phyloP scores from a whole-genome alignment of 2,888 invertebrate species.

The Pollenia griseotomentosa region DNA sequence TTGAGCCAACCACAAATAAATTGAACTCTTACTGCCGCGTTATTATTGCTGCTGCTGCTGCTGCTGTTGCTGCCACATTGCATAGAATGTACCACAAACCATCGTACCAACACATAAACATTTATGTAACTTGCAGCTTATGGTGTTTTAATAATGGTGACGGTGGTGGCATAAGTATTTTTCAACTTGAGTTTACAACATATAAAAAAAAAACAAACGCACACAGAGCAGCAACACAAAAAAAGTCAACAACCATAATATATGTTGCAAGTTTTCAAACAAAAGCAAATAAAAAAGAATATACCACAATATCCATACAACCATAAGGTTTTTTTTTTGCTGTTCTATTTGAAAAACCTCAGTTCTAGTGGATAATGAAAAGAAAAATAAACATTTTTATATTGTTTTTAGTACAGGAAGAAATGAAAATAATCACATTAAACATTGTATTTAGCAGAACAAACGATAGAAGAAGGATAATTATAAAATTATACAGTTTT shows the following conservation, averaged over 20 bases:
- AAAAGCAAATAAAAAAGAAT: constrained; percentile 27
- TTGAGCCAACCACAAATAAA: constrained; percentile 75
- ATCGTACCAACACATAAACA: constrained; percentile 4
- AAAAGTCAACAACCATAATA: constrained; percentile 69
- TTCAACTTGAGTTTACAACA: constrained; percentile 44
- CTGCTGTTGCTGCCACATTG: constrained; percentile 24
- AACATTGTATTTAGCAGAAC: constrained; percentile 29
- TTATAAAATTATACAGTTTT: constrained; percentile 76
- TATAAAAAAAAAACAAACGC: neutral
- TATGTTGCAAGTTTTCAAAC: constrained; percentile 66
- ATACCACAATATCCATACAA: constrained; percentile 57
- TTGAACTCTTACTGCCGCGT: constrained; percentile 68
- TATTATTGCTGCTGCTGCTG: neutral
- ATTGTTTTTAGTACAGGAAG: constrained; percentile 15
- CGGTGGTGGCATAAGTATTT: constrained; percentile 49
- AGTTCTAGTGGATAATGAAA: constrained; percentile 67
- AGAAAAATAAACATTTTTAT: constrained; percentile 60
- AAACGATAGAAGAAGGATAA: constrained; percentile 69
- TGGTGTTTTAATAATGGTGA: constrained; percentile 56
- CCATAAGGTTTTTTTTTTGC: constrained; percentile 46
- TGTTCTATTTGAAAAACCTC: constrained; percentile 21
- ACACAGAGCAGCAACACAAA: constrained; percentile 27
- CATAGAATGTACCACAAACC: constrained; percentile 31
- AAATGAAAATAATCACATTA: constrained; percentile 11
- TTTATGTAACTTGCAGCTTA: constrained; percentile 48